Base-by-base conservation (phyloP, 2,113 vertebrate species). In the Pseudorasbora parva region DNA sequence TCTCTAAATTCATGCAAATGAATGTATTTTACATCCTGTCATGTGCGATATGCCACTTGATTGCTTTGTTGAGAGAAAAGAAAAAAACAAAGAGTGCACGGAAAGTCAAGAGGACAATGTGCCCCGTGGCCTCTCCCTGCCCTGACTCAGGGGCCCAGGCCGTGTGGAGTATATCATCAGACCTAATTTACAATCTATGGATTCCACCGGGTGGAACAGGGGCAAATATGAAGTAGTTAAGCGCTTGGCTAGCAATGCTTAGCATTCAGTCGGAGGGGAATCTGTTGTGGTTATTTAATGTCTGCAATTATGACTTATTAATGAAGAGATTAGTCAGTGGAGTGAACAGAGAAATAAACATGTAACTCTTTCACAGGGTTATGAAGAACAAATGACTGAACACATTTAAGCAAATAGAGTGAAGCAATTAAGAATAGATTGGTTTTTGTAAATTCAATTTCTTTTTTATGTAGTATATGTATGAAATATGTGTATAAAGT, bases 1-100 rank as follows among this genome's bases (percentile, higher is more conserved):
- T 92, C 88, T 86, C 91, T 85, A 92, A 90, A 91, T 90, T 79
- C 89, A 93, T 93, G 92, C 92, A 94, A 93, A 94, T 93, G 89
- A 94, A 92, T 89, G 89, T 89, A 91, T 93, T 94, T 93, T 89
- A 90, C 89, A 85, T 90, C 69, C 91, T 90, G 91, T 90, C 91
- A 88, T 91, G 88, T 88, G 88, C 84, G 89, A 90, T 91, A 89
- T 92, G 91, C 91, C 85, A 90, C 89, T 92, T 92, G 93, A 92
- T 94, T 91, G 91, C 91, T 91, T 93, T 90, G 91, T 90, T 92
- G 89, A 86, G 82, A 86, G 90, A 88, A 77, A 68, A 68, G 83
- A 84, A 72, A 78, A 79, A 74, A 64, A 73, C 72, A 62, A 60
- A 62, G 57, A 76, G 72, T 51, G 56, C 62, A 23, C 1, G 27